phyloP scores from a whole-genome alignment of 2,888 invertebrate species.

The Chloromyia formosa region DNA sequence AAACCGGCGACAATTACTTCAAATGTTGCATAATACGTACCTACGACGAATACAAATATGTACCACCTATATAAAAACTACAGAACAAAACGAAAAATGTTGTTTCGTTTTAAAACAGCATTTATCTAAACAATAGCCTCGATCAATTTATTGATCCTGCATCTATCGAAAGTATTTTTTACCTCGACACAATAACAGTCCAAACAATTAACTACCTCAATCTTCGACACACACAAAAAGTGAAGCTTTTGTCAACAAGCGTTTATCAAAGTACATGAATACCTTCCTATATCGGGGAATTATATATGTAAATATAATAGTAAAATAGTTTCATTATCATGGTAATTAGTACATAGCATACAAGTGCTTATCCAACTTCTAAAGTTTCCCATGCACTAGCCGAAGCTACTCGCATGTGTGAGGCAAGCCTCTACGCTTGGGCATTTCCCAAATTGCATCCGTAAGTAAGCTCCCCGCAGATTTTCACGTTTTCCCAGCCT shows the following conservation, averaged over 20 bases:
- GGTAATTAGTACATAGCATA: not conserved
- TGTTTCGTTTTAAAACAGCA: too few species aligned
- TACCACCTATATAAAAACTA: too few species aligned
- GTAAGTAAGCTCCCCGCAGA: not conserved
- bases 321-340: constrained; percentile 28
- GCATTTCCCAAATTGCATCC: not conserved
- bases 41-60: too few species aligned
- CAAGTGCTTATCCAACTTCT: not conserved
- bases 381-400: not conserved
- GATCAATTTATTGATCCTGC: constrained; percentile 38
- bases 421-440: too few species aligned
- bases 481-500: constrained; percentile 21
- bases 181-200: not conserved
- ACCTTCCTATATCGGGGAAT: not conserved
- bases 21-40: too few species aligned
- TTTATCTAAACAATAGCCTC: constrained; percentile 16
- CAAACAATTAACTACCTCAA: not conserved
- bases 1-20: too few species aligned
- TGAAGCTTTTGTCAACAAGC: not conserved
- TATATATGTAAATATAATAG: too few species aligned
- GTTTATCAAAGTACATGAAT: not conserved
- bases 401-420: not conserved
- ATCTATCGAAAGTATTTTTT: constrained; percentile 35
- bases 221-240: too few species aligned
- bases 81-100: too few species aligned